Conservation (phyloP, 2,113 vertebrate genomes). For the Suricata suricatta region DNA sequence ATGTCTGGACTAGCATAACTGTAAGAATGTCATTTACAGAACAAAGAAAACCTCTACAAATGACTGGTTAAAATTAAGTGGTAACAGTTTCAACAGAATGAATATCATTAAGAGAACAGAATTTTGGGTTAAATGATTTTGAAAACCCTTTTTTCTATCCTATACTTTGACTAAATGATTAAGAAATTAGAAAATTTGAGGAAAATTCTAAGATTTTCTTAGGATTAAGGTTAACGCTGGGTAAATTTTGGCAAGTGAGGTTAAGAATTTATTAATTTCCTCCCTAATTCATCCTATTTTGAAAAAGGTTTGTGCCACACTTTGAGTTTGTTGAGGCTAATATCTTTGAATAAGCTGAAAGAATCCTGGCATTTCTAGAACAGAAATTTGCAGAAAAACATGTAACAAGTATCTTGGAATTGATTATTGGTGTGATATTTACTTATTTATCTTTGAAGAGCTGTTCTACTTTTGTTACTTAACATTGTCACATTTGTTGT, state of each 20-base stretch:
- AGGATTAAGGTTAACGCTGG: background rate
- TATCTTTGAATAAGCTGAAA: background rate
- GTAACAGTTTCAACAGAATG: background rate
- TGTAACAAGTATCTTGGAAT: background rate
- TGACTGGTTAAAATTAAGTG: background rate
- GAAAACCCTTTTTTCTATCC: background rate
- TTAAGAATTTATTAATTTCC: background rate
- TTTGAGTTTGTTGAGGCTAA: background rate
- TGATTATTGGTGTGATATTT: background rate
- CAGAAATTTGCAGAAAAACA: background rate
- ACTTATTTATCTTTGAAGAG: constrained; percentile 27
- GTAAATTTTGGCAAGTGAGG: constrained; percentile 14
- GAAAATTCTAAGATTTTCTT: constrained; percentile 8
- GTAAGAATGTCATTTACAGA: background rate
- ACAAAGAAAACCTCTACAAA: background rate
- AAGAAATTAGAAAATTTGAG: background rate
- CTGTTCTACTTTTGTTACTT: background rate
- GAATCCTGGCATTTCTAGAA: background rate
- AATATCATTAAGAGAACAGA: background rate
- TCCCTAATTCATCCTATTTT: background rate
- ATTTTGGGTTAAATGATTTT: constrained; percentile 11
- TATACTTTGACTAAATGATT: background rate
- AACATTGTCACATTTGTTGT: background rate
- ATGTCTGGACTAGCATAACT: background rate
- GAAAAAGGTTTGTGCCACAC: background rate